phyloP scores from a whole-genome alignment of 2,888 invertebrate species.

The Acrobasis consociella region DNA sequence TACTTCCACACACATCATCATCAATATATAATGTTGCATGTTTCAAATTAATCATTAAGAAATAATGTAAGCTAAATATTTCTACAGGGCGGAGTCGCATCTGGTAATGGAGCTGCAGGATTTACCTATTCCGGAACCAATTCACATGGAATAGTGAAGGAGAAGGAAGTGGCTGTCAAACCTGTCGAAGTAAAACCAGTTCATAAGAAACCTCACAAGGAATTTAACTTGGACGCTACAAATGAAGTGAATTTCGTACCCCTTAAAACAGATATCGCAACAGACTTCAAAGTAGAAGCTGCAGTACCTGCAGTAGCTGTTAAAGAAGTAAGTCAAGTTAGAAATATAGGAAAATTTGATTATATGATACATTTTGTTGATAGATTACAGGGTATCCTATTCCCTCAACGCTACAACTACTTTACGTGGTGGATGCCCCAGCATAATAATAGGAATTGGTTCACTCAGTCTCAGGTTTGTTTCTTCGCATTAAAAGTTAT shows the following conservation, averaged over 20 bases:
- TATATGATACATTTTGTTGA: slow-evolving; percentile 23
- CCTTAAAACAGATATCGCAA: slow-evolving; percentile 38
- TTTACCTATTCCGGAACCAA: slow-evolving; percentile 53
- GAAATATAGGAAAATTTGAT: slow-evolving; percentile 4
- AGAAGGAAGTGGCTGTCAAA: slow-evolving; percentile 41
- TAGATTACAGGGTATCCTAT: slow-evolving; percentile 12
- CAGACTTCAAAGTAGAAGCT: slow-evolving; percentile 43
- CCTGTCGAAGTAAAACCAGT: slow-evolving; percentile 40
- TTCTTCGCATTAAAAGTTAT: not conserved
- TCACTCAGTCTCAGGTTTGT: slow-evolving; percentile 16
- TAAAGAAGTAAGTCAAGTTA: slow-evolving; percentile 68
- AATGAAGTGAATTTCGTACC: slow-evolving; percentile 57
- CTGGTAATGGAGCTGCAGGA: slow-evolving; percentile 51
- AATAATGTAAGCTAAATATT: not conserved
- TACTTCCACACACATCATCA: no score
- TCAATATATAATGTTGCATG: no score
- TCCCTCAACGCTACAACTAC: not conserved
- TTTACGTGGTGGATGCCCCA: not conserved
- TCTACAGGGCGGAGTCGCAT: slow-evolving; percentile 60
- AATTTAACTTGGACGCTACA: slow-evolving; percentile 50
- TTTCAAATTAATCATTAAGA: no score
- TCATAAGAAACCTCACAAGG: slow-evolving; percentile 49
- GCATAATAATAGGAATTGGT: slow-evolving; percentile 3
- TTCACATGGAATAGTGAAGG: slow-evolving; percentile 46
- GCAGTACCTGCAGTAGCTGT: slow-evolving; percentile 47